Percentiles rank a stretch among this genome's conserved stretches.
Evolutionary conservation across 2,888 invertebrate species (phyloP).

Genomic region (Villa cingulata): DNA sequence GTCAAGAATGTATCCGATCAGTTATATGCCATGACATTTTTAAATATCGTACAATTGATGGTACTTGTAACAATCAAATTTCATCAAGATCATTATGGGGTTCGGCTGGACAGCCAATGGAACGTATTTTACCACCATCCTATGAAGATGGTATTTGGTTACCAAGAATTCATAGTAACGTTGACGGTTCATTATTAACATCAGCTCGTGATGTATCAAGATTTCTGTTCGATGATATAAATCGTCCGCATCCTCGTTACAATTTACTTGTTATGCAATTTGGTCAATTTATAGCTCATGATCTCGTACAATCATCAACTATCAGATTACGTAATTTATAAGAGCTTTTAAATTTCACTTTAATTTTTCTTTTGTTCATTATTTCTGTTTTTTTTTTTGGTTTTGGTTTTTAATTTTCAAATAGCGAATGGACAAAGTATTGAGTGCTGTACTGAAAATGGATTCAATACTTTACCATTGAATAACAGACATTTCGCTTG

Average conservation of each 20-base stretch:
- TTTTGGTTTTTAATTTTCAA: not conserved
- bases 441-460: conserved; percentile 55
- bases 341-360: not conserved
- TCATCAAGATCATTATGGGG: conserved; percentile 46
- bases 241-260: conserved; percentile 45
- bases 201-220: conserved; percentile 55
- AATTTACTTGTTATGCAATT: conserved; percentile 66
- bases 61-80: conserved; percentile 66
- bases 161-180: conserved; percentile 31
- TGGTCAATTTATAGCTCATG: conserved; percentile 66
- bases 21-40: conserved; percentile 36
- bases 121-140: conserved; percentile 51
- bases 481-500: conserved; percentile 52
- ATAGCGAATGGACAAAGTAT: conserved; percentile 55
- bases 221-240: conserved; percentile 43
- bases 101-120: conserved; percentile 47
- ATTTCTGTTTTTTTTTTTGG: not conserved
- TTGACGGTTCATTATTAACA: conserved; percentile 42
- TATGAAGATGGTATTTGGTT: conserved; percentile 48
- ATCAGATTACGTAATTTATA: conserved; percentile 47
- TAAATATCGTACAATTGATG: conserved; percentile 59
- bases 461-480: conserved; percentile 38
- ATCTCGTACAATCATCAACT: conserved; percentile 56
- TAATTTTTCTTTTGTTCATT: not conserved
- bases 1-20: conserved; percentile 28